Percentiles rank a stretch among this genome's conserved stretches.
phyloP scores from a whole-genome alignment of 2,797 vertebrate species.

The Heterohyrax brucei region DNA sequence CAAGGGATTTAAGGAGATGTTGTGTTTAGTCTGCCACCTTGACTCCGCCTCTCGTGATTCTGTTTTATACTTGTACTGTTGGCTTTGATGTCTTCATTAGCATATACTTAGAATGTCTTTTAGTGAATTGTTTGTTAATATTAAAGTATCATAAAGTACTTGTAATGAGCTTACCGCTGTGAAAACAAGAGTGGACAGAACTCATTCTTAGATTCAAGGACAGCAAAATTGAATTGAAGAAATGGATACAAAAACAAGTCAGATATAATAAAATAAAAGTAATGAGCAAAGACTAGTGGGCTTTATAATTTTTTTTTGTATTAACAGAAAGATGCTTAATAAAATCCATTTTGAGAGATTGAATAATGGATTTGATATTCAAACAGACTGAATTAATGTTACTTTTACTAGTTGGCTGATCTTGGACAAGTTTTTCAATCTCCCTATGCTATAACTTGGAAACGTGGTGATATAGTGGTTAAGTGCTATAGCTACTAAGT shows the following conservation, averaged over 20 bases:
- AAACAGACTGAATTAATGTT: slow-evolving; percentile 17
- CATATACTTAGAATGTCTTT: background rate
- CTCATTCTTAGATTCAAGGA: background rate
- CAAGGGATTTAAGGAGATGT: too few relatives aligned
- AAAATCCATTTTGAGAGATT: slow-evolving; percentile 20
- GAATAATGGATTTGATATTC: background rate
- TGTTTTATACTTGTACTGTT: background rate
- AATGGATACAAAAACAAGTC: background rate
- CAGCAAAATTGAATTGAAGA: slow-evolving; percentile 18
- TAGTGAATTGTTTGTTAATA: slow-evolving; percentile 8
- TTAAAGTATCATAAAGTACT: background rate
- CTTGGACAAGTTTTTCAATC: background rate
- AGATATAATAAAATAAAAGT: background rate
- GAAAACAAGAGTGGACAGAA: background rate
- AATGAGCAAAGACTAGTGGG: background rate
- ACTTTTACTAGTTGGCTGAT: slow-evolving; percentile 7
- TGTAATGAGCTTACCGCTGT: background rate
- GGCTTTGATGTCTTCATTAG: background rate
- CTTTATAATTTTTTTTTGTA: background rate
- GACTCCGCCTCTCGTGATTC: background rate
- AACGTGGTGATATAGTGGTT: too few relatives aligned
- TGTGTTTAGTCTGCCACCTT: too few relatives aligned
- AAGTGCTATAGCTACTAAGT: too few relatives aligned
- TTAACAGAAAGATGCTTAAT: background rate
- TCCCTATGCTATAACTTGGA: background rate